Base-by-base conservation (phyloP, 1,140 invertebrate species). In the Drosophila ficusphila region DNA sequence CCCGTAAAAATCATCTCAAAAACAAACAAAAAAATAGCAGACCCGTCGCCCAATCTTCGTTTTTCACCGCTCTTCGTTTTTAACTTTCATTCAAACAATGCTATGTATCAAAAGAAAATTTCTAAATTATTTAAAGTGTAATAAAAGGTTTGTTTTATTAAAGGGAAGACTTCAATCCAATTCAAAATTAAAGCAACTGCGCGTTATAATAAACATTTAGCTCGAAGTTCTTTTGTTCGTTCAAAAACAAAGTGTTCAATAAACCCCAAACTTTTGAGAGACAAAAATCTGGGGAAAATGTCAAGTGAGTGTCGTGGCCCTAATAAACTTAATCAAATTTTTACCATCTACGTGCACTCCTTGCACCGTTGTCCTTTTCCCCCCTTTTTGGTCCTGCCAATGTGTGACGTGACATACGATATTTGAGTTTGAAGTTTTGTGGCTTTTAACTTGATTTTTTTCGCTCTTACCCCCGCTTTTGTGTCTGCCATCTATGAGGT, bases 401-500 rank as follows among this genome's bases (percentile, higher is more conserved):
- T 64, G 60, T 44, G 54, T 60, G 60, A 67, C 62, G 62, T 67
- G 62, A 67, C 62, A 51, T 65, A 67, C 60, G 62, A 67, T 67
- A 67, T 67, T 67, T 67, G 62, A 67, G 62, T 67, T 67, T 65
- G 23, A 44, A 67, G 60, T 67, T 67, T 67, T 67, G 60, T 67
- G 60, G 62, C 61, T 67, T 39, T 67, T 67, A 51, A 65, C 58
- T 49, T 49, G 42, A 65, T 65, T 65, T 67, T 65, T 39, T 64
- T 29, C 19, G 7, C 11, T 57, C 9, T 8, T 25, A 11, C 31
- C 57, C 33, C 57, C 23, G 33, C 25, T 23, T 41, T 67, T 64
- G 60, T 67, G 62, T 51, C 62, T 51, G 60, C 57, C 72, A 71
- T 65, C 78, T 54, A 83, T 77, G 79, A 82, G 78, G 78, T 82